Evolutionary conservation across 1,140 invertebrate genomes (phyloP), one percentile per base, ranked within the genome.

Genomic region (Cherax destructor): DNA sequence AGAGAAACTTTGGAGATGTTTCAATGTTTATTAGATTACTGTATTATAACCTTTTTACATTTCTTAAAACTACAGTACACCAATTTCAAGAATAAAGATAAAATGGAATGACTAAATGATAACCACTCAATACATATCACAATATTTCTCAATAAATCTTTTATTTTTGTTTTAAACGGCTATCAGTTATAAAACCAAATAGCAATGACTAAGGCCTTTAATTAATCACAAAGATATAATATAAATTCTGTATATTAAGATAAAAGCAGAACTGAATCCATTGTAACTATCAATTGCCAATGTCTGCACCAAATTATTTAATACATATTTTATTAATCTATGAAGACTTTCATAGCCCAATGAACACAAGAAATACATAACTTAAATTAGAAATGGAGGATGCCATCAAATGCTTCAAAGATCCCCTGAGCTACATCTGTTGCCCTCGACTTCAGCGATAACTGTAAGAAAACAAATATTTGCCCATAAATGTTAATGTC

Each of bases 381-480:
- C 30, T 49, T 56, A 52, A 10, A 24, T 86, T 80, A 91, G 59
- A 59, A 83, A 94, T 96, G 96, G 59, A 99, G 96, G 93, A 99
- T 99, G 81, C 96, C 96, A 94, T 99, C 98, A 94, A 99, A 99
- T 18, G 98, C 96, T 95, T 98, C 97, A 95, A 98, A 99, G 93
- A 99, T 97, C 83, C 97, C 97, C 21, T 97, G 95, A 90, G 98
- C 98, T 61, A 99, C 98, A 95, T 99, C 98, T 30, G 98, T 96
- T 9, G 98, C 97, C 91, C 98, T 96, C 4, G 98, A 99, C 95
- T 99, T 99, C 86, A 99, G 95, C 4, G 97, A 97, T 21, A 98
- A 94, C 97, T 97, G 95, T 69, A 97, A 96, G 90, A 92, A 94
- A 94, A 93, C 92, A 86, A 87, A 80, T 91, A 88, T 91, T 69